Evolutionary conservation across 2,113 vertebrate species (phyloP), one percentile per base, ranked within the genome.

Genomic region (Syngnathus typhle): DNA sequence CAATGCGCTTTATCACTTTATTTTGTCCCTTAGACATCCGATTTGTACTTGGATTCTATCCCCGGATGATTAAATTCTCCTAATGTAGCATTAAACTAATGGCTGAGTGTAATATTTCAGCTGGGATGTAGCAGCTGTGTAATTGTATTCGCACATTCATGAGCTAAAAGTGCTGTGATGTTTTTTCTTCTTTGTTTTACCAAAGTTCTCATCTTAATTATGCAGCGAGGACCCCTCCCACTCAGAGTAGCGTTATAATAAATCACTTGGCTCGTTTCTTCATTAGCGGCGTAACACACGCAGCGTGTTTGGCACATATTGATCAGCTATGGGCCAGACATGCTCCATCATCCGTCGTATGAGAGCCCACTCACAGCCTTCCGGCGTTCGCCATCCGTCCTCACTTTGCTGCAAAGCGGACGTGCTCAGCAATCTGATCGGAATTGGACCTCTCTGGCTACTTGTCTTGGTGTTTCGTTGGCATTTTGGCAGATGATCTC

Each of bases 251-350:
- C 69, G 76, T 82, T 69, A 82, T 65, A 70, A 84, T 86, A 78
- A 83, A 87, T 88, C 76, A 84, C 61, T 8, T 49, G 64, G 44
- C 70, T 84, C 71, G 78, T 82, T 87, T 78, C 74, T 83, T 84
- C 79, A 85, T 85, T 78, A 85, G 71, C 39, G 61, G 72, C 69
- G 23, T 84, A 84, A 88, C 79, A 60, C 63, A 64, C 59, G 41
- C 56, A 69, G 67, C 71, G 63, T 83, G 78, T 82, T 85, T 84
- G 85, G 74, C 72, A 81, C 69, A 6, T 83, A 87, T 87, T 76
- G 77, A 88, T 87, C 82, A 75, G 74, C 64, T 71, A 79, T 82
- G 74, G 71, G 77, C 81, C 84, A 69, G 82, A 64, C 74, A 56
- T 51, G 68, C 51, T 44, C 69, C 68, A 79, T 84, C 73, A 74